Base-by-base conservation (phyloP, 2,888 invertebrate genomes). In the Drosophila paramelanica region DNA sequence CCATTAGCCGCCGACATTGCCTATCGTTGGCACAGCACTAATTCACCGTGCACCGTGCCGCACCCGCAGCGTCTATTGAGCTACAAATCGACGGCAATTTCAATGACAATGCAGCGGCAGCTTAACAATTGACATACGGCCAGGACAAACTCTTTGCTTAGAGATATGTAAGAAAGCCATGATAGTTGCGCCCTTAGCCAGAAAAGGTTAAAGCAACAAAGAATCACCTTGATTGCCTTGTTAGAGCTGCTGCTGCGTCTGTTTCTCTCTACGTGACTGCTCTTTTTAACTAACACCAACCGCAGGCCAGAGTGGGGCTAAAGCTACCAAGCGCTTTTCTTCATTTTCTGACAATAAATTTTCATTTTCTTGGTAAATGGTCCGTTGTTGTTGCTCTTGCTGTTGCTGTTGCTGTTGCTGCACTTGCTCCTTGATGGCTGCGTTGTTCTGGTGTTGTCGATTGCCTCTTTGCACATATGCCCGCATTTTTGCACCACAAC, bases 271-370 rank as follows among this genome's bases (percentile, higher is more conserved):
- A 39, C 41, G 27, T 53, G 53, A 50, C 27, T 60, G 66, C 39
- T 41, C 3, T 53, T 57, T 14, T 52, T 65, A 64, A 69, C 85
- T 70, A 79, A 73, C 85, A 78, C 81, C 61, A 73, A 66, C 52
- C 66, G 53, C 79, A 73, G 58, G 23, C 39, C 56, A 59, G 68
- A 42, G 49, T 23, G 43, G 13, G 56, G 53, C 81, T 60, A 25
- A 31, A 43, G 61, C 67, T 71, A 61, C 39, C 67, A 53, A 60
- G 53, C 62, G 72, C 85, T 80, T 87, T 84, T 74, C 85, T 86
- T 88, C 87, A 87, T 87, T 89, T 89, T 87, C 89, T 87, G 89
- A 84, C 89, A 88, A 89, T 89, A 89, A 89, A 89, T 89, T 89
- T 90, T 88, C 89, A 89, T 89, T 89, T 89, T 89, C 88, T 90